Evolutionary conservation across 2,888 invertebrate species (phyloP), one percentile per base, ranked within the genome.

Genomic region (Eupithecia tripunctaria): DNA sequence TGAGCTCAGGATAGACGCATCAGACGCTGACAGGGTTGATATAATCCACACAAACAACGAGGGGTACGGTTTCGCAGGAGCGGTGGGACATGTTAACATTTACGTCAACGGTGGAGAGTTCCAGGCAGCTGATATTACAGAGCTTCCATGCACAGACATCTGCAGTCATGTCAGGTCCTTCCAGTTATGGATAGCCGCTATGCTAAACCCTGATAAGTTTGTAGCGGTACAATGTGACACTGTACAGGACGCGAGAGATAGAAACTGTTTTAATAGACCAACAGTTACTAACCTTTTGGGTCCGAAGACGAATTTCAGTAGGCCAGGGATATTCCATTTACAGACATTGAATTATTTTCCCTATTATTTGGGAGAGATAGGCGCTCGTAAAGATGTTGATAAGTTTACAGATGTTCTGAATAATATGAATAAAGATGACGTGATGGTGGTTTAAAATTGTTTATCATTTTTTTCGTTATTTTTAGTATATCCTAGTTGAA

Each of bases 281-380:
- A 15, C 71, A 15, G 78, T 80, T 0, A 82, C 81, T 0, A 84
- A 84, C 21, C 21, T 78, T 1, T 14, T 78, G 25, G 75, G 78
- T 15, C 70, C 63, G 1, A 81, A 84, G 0, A 81, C 77, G 0
- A 81, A 88, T 73, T 82, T 67, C 18, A 82, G 21, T 41, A 82
- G 75, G 10, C 73, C 73, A n/a, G 88, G 88, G 0, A 84, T 88
- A 51, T 88, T 82, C 71, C 86, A 83, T 66, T 70, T 88, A 8
- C 73, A 82, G 0, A 85, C 86, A 0, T 70, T 51, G 5, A 74
- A 82, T 38, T 67, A 27, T 2, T 85, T 80, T 66, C 89, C 88
- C 0, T 89, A 82, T 71, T 84, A 77, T 77, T 74, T 88, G 64
- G 87, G 85, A 0, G 70, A 80, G 60, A 81, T 81, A 32, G 88